Evolutionary conservation across 2,113 vertebrate genomes (phyloP).

Genomic region (Gobius niger): DNA sequence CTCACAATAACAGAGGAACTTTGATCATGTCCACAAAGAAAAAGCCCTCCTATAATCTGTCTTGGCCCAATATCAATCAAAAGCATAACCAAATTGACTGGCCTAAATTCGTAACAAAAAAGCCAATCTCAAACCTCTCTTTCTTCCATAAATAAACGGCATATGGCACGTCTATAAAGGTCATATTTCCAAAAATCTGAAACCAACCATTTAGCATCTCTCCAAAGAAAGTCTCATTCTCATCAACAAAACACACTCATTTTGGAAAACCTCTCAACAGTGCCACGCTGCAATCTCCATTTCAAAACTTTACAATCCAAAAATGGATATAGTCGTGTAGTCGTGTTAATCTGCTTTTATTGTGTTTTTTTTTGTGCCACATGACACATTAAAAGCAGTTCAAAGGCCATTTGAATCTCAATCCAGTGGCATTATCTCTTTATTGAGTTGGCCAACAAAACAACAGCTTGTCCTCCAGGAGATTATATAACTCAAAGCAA

Average conservation of each 20-base stretch:
- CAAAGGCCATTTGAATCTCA: not conserved
- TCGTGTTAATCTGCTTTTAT: not conserved
- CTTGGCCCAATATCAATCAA: too few relatives aligned
- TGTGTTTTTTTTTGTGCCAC: not conserved
- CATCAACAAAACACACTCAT: not conserved
- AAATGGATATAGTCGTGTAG: not conserved
- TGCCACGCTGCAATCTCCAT: not conserved
- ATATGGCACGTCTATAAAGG: too few relatives aligned
- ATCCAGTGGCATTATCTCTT: slow-evolving; percentile 4
- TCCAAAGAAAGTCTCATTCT: not conserved
- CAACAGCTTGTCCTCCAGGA: slow-evolving; percentile 8
- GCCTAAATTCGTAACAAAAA: too few relatives aligned
- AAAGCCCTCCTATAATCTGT: too few relatives aligned
- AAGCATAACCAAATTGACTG: too few relatives aligned
- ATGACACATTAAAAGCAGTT: slow-evolving; percentile 6
- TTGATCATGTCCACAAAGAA: too few relatives aligned
- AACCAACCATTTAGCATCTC: too few relatives aligned
- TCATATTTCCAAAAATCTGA: too few relatives aligned
- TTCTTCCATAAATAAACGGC: too few relatives aligned
- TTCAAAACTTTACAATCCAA: not conserved
- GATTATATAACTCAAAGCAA: slow-evolving; percentile 24
- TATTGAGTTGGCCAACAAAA: slow-evolving; percentile 12
- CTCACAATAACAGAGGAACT: too few relatives aligned
- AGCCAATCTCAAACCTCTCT: too few relatives aligned
- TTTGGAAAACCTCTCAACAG: not conserved